Evolutionary conservation across 2,797 vertebrate genomes (phyloP), one percentile per base, ranked within the genome.

Genomic region (Cynopterus sphinx): DNA sequence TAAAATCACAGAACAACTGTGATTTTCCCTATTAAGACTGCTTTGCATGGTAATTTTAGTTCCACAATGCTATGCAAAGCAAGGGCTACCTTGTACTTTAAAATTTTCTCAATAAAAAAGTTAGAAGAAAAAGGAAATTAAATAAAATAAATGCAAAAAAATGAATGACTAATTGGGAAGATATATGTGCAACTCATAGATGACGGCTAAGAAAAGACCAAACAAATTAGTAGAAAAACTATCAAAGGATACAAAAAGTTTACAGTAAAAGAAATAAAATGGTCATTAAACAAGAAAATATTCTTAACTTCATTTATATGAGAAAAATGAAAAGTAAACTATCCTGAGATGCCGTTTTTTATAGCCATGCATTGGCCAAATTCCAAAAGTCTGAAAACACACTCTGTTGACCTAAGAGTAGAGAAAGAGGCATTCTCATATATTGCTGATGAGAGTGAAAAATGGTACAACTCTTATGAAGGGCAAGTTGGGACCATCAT

Each of bases 91-190:
- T 28, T 67, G 55, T 36, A 17, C 41, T 92, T 90, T 24, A 79
- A 11, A 36, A 39, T 88, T 59, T 92, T 67, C 49, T 87, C 2
- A 21, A 33, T 31, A 91, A 90, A 81, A 61, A 36, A 26, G 21
- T 11, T 33, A 67, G 4, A 46, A 82, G 26, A 10, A 46, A 93
- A 83, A 92, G 61, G 2, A 87, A 83, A 68, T 74, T 13, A 75
- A 43, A 86, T 77, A 2, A 74, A 94, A 74, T 49, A 67, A 93
- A 90, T 36, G 46, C 11, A 84, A 86, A 82, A 75, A 85, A 87
- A 36, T n/a, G 15, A 55, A 68, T 28, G 59, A 67, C 28, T 57
- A 85, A 67, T 21, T 61, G 5, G 17, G 61, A 85, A 90, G 82
- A 61, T 19, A 17, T 4, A 78, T 24, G 33, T 77, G 21, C 21